These are phyloP conservation scores for Pyrrhia umbra DNA, from an alignment of 2,888 invertebrate genomes.

Conservation along the genomic window DNA sequence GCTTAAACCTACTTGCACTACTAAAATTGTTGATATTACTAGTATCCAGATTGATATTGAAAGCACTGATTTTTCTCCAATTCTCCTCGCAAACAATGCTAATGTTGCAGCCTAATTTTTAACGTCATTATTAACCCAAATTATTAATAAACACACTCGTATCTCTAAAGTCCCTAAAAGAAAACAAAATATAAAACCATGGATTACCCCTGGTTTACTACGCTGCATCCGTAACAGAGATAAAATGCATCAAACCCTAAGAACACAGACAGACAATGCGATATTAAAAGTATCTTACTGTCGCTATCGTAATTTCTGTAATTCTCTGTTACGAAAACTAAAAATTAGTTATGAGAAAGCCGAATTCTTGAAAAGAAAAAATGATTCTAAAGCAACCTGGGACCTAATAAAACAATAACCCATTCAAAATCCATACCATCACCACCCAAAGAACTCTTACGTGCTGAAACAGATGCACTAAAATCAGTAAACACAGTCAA, in stretches of 20 bases:
- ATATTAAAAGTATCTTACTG: not conserved
- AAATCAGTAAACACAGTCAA: not conserved
- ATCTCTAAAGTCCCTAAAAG: not conserved
- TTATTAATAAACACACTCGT: not conserved
- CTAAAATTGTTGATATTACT: not conserved
- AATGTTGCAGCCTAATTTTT: not conserved
- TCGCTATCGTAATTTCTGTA: not conserved
- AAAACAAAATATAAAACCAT: not conserved
- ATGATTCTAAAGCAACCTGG: not conserved
- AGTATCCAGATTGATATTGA: not conserved
- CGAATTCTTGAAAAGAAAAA: not conserved
- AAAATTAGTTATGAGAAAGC: not conserved
- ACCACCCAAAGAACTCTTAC: not conserved
- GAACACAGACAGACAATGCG: not conserved
- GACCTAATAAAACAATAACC: not conserved
- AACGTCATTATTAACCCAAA: not conserved
- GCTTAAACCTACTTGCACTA: not conserved
- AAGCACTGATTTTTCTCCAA: not conserved
- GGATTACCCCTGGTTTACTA: no score
- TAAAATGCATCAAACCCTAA: not conserved
- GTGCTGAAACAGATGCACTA: not conserved
- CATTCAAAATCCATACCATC: not conserved
- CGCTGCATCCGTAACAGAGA: no score
- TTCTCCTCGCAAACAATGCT: no score
- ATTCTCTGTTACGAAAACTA: not conserved